Evolutionary conservation across 2,113 vertebrate genomes (phyloP), one percentile per base, ranked within the genome.

Genomic region (Gymnogyps californianus): DNA sequence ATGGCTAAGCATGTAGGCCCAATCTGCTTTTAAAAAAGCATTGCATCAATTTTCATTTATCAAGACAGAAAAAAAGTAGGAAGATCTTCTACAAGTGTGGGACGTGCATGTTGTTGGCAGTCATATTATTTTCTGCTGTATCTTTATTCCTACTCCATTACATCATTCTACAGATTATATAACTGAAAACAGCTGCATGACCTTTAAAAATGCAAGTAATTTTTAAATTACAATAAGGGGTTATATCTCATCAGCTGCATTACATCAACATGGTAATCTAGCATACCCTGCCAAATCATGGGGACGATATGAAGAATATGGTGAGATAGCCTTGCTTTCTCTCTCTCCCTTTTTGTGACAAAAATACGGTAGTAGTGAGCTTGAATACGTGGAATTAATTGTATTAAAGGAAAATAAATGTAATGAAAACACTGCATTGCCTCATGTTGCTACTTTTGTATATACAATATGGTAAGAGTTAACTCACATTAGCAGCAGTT

Each of bases 141-240:
- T 86, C 51, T 94, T 76, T 81, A 42, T 90, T 95, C 51, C 59
- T 87, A 26, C 36, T 64, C 25, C 32, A 9, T 70, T 52, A 58
- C 38, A 51, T 72, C 74, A 29, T 61, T 74, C 62, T 75, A 58
- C 62, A 87, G 75, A 38, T 83, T 83, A 66, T 51, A 10, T 62
- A 83, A 93, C 66, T 93, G n/a, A 51, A 79, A 93, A 84, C 78
- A 96, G 83, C 76, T 93, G 71, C 52, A 34, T 74, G 83, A 84
- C 79, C 58, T 86, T 97, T 90, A 47, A 93, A 94, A 94, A 79
- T 72, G 67, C 34, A 71, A 83, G 80, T 82, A 21, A 70, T 85
- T 91, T 96, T 90, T 14, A 83, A 87, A 80, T 64, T 36, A 57
- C 26, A 65, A 20, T 75, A 64, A 47, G 46, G 59, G 52, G 31